Base-by-base conservation (phyloP, 2,797 vertebrate genomes). In the Epinephelus malabaricus region DNA sequence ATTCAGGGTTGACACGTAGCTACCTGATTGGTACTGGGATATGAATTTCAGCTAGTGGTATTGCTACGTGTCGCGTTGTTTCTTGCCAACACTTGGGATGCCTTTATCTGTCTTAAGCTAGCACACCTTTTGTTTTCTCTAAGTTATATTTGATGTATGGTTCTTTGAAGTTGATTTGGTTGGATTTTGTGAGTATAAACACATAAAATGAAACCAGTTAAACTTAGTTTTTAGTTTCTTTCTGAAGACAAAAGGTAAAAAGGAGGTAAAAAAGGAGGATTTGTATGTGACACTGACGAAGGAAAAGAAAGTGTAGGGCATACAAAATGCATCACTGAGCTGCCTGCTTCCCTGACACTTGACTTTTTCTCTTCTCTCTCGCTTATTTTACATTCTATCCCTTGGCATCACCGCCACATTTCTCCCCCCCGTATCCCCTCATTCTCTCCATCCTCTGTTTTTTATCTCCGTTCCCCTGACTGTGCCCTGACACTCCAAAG, bases 401-500 rank as follows among this genome's bases (percentile, higher is more conserved):
- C 64, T 79, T 83, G 71, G 55, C 68, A 62, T 67, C 71, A 27
- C 50, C 67, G 51, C 73, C 8, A 62, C 63, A 76, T 71, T 62
- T 68, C 65, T 77, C 77, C 72, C n/a, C 53, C 53, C 50, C 59
- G 25, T 79, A 77, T 70, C 73, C 86, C 68, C 66, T 60, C 27
- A 1, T 78, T 87, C 50, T 71, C 62, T 79, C 77, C 63, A 63
- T 78, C 72, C 56, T 70, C 17, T 2, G 65, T 70, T 68, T 86
- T 78, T 82, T 84, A 83, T 89, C 83, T 84, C 73, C 7, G 30
- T 80, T 93, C 90, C 78, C 89, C 84, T 86, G 89, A 83, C 89
- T 93, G 86, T 90, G 89, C 89, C 87, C 89, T 87, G 89, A 93
- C 89, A 92, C 88, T 89, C 86, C 86, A 93, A 92, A 94, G 84